Base-by-base conservation (phyloP, 2,888 invertebrate species). In the Venusia cambrica region DNA sequence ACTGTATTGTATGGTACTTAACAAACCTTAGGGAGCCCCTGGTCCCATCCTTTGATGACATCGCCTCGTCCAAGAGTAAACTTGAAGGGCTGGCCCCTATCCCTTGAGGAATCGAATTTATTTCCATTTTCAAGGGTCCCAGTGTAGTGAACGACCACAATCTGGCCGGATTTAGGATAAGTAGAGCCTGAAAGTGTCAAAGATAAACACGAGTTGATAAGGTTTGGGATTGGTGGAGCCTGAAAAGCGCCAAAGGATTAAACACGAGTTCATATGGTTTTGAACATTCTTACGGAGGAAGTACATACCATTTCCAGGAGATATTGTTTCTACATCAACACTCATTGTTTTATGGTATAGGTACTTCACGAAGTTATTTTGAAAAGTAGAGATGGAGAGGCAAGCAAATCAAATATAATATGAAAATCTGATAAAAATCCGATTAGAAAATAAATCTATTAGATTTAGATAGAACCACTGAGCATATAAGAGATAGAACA, bases 11-110 rank as follows among this genome's bases (percentile, higher is more conserved):
- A 13, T 0, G 6, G 9, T 16, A 4, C 5, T 72, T 76, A n/a
- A n/a, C n/a, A n/a, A n/a, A 94, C 94, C 89, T 94, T 94, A 41
- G 96, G 94, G 44, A 98, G 93, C 45, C 98, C 98, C 77, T 97
- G 94, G 73, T 99, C 98, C 98, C 98, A 98, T 11, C 97, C 98
- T 77, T 94, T 95, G 64, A 99, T 99, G n/a, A 99, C 98, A 79
- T 99, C 97, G 12, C 98, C 97, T 71, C 92, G 92, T 26, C 99
- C 99, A 57, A 99, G 92, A 50, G 91, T 94, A 81, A 99, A 99
- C 74, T 95, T 94, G 83, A 99, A 99, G 2, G 98, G 98, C 57
- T 92, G 91, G 10, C 95, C 96, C 56, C 98, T 93, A 71, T 98
- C 97, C 51, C 97, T 92, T 4, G 98, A 99, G 0, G 98, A 98